These are phyloP conservation scores for Fistularia commersonii DNA, from an alignment of 2,797 vertebrate species.

Conservation along the genomic window DNA sequence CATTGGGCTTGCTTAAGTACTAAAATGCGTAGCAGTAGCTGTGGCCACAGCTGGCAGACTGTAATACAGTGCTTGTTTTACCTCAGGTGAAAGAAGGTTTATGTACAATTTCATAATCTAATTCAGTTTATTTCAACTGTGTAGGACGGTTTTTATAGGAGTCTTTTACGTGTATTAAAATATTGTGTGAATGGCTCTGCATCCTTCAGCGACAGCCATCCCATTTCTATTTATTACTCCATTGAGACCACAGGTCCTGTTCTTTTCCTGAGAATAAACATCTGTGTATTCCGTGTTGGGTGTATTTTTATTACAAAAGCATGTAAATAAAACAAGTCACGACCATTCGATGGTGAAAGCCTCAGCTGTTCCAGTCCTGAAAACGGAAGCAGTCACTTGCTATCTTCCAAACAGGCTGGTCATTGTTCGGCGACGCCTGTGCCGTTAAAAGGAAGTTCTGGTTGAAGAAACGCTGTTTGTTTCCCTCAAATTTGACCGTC, in stretches of 20 bases:
- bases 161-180: conserved; percentile 39
- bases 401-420: conserved; percentile 93
- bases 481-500: conserved; percentile 92
- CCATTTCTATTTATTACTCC: conserved; percentile 56
- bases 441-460: conserved; percentile 95
- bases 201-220: conserved; percentile 51
- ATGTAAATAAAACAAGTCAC: conserved; percentile 2
- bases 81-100: conserved; percentile 36
- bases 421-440: conserved; percentile 81
- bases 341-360: not conserved
- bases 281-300: conserved; percentile 42
- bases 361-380: conserved; percentile 88
- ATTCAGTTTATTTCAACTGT: conserved; percentile 19
- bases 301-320: conserved; percentile 31
- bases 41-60: conserved; percentile 24
- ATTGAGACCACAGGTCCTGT: conserved; percentile 51
- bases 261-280: conserved; percentile 64
- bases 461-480: conserved; percentile 91
- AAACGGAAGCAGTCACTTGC: conserved; percentile 96
- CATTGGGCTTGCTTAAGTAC: conserved; percentile 9
- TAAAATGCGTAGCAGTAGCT: conserved; percentile 20
- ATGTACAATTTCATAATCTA: conserved; percentile 28
- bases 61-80: conserved; percentile 33
- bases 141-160: conserved; percentile 38
- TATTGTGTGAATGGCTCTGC: conserved; percentile 6